Percentiles rank a stretch among this genome's conserved stretches.
phyloP scores from a whole-genome alignment of 2,113 vertebrate genomes.

The Cyphomyrus discorhynchus region DNA sequence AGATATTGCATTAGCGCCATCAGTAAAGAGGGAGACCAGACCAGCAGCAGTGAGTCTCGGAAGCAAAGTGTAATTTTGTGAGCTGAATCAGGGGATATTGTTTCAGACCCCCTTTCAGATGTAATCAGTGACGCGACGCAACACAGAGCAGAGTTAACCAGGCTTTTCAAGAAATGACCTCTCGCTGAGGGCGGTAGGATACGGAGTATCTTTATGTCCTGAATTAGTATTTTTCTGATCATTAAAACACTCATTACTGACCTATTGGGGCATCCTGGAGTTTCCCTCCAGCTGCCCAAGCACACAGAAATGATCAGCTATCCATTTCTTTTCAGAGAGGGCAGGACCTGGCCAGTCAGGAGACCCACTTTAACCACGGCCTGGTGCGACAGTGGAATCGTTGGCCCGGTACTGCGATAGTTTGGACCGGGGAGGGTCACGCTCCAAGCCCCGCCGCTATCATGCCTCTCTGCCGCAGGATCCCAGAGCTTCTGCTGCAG shows the following conservation, averaged over 20 bases:
- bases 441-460: background rate
- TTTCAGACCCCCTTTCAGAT: slow-evolving; percentile 13
- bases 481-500: background rate
- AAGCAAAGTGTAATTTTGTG: slow-evolving; percentile 17
- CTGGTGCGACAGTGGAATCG: background rate
- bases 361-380: background rate
- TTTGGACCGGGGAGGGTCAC: background rate
- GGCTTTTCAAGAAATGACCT: background rate
- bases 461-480: background rate
- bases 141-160: background rate
- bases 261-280: background rate
- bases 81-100: background rate
- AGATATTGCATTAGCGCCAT: background rate
- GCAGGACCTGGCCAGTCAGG: background rate
- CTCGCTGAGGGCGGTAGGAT: background rate
- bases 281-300: background rate
- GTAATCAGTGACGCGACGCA: background rate
- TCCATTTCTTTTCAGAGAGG: background rate
- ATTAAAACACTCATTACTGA: background rate
- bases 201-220: background rate
- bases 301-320: background rate
- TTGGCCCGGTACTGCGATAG: background rate
- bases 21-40: background rate
- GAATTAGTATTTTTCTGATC: background rate
- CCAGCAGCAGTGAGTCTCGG: background rate